phyloP scores from a whole-genome alignment of 1,140 invertebrate species.

The Drosophila erecta region DNA sequence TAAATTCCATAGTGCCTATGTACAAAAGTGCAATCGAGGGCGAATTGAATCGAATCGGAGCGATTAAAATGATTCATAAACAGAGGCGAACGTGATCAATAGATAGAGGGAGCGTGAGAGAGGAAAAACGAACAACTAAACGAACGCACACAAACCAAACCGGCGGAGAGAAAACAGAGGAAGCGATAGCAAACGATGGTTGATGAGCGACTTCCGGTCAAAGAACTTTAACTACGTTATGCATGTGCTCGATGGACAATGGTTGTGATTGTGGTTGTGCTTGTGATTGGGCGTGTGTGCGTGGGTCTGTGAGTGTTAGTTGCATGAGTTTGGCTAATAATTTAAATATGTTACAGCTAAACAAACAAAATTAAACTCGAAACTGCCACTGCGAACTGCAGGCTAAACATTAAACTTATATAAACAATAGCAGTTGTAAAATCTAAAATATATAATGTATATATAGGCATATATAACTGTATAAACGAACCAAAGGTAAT shows the following conservation, averaged over 20 bases:
- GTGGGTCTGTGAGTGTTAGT: slow-evolving; percentile 54
- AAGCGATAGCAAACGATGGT: slow-evolving; percentile 56
- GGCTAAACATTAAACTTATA: slow-evolving; percentile 76
- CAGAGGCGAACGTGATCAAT: slow-evolving; percentile 32
- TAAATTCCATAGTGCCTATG: slow-evolving; percentile 50
- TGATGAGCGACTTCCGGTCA: slow-evolving; percentile 75
- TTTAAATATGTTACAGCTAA: slow-evolving; percentile 71
- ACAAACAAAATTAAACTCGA: slow-evolving; percentile 63
- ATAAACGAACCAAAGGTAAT: slow-evolving; percentile 70
- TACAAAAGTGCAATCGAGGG: slow-evolving; percentile 57
- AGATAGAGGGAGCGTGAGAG: slow-evolving; percentile 41
- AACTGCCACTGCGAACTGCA: slow-evolving; percentile 48
- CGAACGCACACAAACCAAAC: slow-evolving; percentile 51
- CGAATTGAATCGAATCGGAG: slow-evolving; percentile 10
- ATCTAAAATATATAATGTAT: slow-evolving; percentile 57
- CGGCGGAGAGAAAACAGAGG: slow-evolving; percentile 25
- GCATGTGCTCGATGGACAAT: slow-evolving; percentile 17
- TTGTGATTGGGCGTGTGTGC: slow-evolving; percentile 22
- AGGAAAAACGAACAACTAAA: slow-evolving; percentile 40
- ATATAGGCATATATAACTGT: slow-evolving; percentile 47
- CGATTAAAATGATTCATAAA: slow-evolving; percentile 35
- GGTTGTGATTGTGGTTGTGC: neutral
- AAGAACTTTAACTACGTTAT: slow-evolving; percentile 52
- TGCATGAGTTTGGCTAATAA: slow-evolving; percentile 78
- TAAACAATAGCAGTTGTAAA: slow-evolving; percentile 62